These are phyloP conservation scores for Buceros bicornis DNA, from an alignment of 2,797 vertebrate genomes.

Conservation along the genomic window DNA sequence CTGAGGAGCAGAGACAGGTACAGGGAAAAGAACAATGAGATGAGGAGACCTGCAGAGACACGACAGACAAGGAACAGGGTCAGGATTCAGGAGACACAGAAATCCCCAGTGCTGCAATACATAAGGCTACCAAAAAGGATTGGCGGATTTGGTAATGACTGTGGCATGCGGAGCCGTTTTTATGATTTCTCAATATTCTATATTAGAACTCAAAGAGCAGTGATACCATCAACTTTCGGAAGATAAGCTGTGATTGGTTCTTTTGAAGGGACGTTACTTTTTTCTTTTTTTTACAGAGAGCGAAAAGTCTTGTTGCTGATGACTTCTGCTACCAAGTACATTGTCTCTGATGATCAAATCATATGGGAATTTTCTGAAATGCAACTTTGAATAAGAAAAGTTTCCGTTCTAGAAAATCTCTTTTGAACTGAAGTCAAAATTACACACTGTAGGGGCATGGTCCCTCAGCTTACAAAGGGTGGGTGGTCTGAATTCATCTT, in stretches of 20 bases:
- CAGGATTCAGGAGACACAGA: neutral
- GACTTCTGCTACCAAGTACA: neutral
- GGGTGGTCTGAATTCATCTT: neutral
- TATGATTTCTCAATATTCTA: neutral
- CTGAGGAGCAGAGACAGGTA: too few relatives aligned
- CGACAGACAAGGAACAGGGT: too few relatives aligned
- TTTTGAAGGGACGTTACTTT: neutral
- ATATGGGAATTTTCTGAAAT: neutral
- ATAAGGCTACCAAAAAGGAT: neutral
- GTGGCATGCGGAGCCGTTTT: neutral
- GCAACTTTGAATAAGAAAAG: neutral
- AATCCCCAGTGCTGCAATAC: neutral
- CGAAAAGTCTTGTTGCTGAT: neutral
- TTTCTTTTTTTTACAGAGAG: neutral
- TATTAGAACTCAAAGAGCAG: neutral
- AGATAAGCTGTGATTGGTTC: neutral
- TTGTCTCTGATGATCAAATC: neutral
- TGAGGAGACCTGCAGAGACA: too few relatives aligned
- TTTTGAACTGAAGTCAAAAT: neutral
- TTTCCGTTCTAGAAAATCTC: neutral
- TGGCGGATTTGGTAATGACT: neutral
- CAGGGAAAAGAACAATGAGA: too few relatives aligned
- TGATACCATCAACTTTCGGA: neutral
- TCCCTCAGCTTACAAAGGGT: neutral
- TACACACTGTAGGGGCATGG: neutral